phyloP scores from a whole-genome alignment of 1,140 invertebrate genomes.

The Amphibalanus amphitrite region DNA sequence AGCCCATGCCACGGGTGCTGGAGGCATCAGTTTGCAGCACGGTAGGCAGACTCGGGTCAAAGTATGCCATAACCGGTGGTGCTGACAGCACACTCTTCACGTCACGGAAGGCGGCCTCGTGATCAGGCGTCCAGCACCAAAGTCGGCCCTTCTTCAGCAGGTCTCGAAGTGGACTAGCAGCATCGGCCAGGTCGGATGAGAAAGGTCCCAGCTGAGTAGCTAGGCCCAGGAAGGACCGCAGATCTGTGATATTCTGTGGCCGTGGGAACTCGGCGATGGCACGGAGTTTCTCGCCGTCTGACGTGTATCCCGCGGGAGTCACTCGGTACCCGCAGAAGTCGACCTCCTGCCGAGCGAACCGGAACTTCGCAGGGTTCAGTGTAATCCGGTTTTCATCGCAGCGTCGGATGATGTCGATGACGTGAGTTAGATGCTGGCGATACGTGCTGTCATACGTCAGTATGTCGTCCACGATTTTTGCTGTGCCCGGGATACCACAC shows the following conservation, averaged over 20 bases:
- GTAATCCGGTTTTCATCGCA: slow-evolving; percentile 19
- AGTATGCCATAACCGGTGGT: slow-evolving; percentile 13
- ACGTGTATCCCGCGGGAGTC: slow-evolving; percentile 9
- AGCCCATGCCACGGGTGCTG: slow-evolving; percentile 4
- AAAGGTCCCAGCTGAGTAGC: slow-evolving; percentile 13
- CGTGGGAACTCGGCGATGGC: slow-evolving; percentile 11
- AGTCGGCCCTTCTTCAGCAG: slow-evolving; percentile 11
- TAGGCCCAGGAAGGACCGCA: slow-evolving; percentile 4
- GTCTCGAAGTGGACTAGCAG: slow-evolving; percentile 10
- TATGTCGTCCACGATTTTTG: slow-evolving; percentile 14
- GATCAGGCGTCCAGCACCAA: slow-evolving; percentile 12
- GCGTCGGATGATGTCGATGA: not conserved
- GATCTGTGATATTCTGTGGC: slow-evolving; percentile 11
- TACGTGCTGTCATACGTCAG: slow-evolving; percentile 8
- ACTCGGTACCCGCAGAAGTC: slow-evolving; percentile 20
- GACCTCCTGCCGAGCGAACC: slow-evolving; percentile 17
- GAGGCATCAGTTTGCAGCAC: slow-evolving; percentile 15
- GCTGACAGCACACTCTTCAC: slow-evolving; percentile 11
- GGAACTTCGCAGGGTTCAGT: slow-evolving; percentile 20
- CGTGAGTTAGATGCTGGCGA: too few species aligned
- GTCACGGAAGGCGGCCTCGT: slow-evolving; percentile 13
- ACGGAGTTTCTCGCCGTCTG: slow-evolving; percentile 13
- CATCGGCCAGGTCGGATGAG: slow-evolving; percentile 6
- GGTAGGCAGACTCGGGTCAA: slow-evolving; percentile 12
- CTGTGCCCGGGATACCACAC: slow-evolving; percentile 7